A percentile compares a stretch with the other conserved stretches of the same genome.
Conservation (phyloP, 30 jellyfish, hydroid and myxozoan species). For the Aurelia aurita complex sp. Pacific region DNA sequence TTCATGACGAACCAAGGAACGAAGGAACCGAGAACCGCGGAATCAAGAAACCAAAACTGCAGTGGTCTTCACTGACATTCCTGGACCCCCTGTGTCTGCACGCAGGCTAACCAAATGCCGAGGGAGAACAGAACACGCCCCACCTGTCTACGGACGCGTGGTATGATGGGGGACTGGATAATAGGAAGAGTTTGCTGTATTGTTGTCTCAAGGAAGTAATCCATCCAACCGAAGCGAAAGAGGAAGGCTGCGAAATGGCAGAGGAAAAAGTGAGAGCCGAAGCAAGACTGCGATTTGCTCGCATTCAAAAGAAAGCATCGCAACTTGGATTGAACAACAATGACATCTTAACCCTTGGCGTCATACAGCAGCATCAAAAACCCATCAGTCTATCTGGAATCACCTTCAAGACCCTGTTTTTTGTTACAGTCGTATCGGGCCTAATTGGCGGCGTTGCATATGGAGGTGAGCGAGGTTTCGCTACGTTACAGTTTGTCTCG, state of each 20-base stretch:
- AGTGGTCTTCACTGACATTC: too few relatives aligned
- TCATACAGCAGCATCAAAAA: conserved; percentile 63
- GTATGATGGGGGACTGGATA: conserved; percentile 47
- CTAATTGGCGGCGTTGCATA: conserved; percentile 38
- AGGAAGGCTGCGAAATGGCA: conserved; percentile 37
- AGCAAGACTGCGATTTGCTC: conserved; percentile 76
- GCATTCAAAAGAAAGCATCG: conserved; percentile 72
- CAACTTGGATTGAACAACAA: conserved; percentile 59
- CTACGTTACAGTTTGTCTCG: too few relatives aligned
- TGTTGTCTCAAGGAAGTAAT: conserved; percentile 40
- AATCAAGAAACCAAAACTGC: too few relatives aligned
- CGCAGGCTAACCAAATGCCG: too few relatives aligned
- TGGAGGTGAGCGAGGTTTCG: conserved; percentile 15
- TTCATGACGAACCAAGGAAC: too few relatives aligned
- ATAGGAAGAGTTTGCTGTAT: conserved; percentile 52
- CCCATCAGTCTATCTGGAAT: conserved; percentile 40
- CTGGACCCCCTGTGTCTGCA: too few relatives aligned
- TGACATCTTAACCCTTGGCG: conserved; percentile 53
- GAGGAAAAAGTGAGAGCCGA: conserved; percentile 22
- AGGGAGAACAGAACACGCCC: too few relatives aligned
- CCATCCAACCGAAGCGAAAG: background rate
- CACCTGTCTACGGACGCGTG: background rate
- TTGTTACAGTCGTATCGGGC: conserved; percentile 5
- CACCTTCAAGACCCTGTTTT: conserved; percentile 10
- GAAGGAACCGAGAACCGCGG: too few relatives aligned